phyloP scores from a whole-genome alignment of 2,797 vertebrate genomes.

The Bufotes viridis region DNA sequence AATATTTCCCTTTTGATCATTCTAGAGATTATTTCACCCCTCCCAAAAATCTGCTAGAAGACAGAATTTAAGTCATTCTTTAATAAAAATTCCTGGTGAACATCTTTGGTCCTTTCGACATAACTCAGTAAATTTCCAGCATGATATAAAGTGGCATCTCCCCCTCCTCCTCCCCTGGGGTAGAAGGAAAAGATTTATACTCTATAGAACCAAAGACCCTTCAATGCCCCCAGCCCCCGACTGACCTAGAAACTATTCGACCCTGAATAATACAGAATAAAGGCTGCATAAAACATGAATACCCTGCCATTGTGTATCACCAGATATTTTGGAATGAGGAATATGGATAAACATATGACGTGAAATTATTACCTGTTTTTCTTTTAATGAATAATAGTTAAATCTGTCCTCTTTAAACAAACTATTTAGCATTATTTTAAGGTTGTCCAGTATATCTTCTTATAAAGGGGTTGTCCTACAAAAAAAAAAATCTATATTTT shows the following conservation, averaged over 20 bases:
- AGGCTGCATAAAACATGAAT: constrained; percentile 48
- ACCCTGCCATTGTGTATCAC: constrained; percentile 49
- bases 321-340: constrained; percentile 17
- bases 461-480: neutral
- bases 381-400: neutral
- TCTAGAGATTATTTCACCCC: neutral
- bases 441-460: neutral
- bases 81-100: constrained; percentile 27
- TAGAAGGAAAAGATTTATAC: constrained; percentile 54
- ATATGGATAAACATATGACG: neutral
- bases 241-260: constrained; percentile 61
- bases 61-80: constrained; percentile 16
- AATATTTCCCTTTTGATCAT: neutral
- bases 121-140: constrained; percentile 54
- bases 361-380: neutral
- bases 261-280: constrained; percentile 57
- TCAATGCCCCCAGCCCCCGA: constrained; percentile 57
- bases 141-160: constrained; percentile 57
- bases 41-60: constrained; percentile 1
- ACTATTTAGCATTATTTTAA: neutral
- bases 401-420: neutral
- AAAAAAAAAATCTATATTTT: too few relatives aligned
- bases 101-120: constrained; percentile 33
- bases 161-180: constrained; percentile 40
- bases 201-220: constrained; percentile 54